phyloP scores from a whole-genome alignment of 2,888 invertebrate genomes.

The Zygothrica quintamaculata region DNA sequence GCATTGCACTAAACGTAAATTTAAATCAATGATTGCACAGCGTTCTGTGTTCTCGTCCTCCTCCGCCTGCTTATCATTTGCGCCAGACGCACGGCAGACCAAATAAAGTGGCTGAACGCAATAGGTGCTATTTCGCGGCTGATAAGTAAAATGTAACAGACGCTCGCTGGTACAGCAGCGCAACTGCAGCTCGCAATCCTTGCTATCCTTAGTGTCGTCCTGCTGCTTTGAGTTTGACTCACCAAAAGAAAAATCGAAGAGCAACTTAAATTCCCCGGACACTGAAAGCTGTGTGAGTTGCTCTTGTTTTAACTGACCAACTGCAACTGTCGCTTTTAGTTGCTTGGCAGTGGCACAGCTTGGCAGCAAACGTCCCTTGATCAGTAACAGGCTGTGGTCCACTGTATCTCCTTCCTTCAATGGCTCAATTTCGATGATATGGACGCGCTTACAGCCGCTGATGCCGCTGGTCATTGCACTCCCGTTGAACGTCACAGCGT shows the following conservation, averaged over 20 bases:
- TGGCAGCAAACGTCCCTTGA: slow-evolving; percentile 79
- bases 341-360: slow-evolving; percentile 61
- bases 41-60: slow-evolving; percentile 86
- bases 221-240: neutral
- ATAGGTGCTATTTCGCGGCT: slow-evolving; percentile 49
- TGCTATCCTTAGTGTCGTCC: neutral
- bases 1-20: slow-evolving; percentile 92
- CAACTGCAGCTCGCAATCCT: slow-evolving; percentile 41
- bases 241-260: slow-evolving; percentile 66
- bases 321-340: slow-evolving; percentile 53
- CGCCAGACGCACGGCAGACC: slow-evolving; percentile 91
- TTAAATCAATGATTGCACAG: slow-evolving; percentile 90
- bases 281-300: slow-evolving; percentile 55
- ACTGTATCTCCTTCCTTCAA: slow-evolving; percentile 74
- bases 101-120: slow-evolving; percentile 90
- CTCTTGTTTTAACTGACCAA: slow-evolving; percentile 25
- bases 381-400: slow-evolving; percentile 77
- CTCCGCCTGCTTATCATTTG: slow-evolving; percentile 5
- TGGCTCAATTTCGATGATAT: slow-evolving; percentile 72
- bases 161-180: slow-evolving; percentile 63
- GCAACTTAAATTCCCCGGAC: slow-evolving; percentile 80
- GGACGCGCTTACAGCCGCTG: slow-evolving; percentile 60
- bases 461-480: slow-evolving; percentile 66
- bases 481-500: slow-evolving; percentile 8
- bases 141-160: slow-evolving; percentile 55